These are phyloP conservation scores for Pinctada fucata DNA, from an alignment of 2,888 invertebrate species.

Conservation along the genomic window DNA sequence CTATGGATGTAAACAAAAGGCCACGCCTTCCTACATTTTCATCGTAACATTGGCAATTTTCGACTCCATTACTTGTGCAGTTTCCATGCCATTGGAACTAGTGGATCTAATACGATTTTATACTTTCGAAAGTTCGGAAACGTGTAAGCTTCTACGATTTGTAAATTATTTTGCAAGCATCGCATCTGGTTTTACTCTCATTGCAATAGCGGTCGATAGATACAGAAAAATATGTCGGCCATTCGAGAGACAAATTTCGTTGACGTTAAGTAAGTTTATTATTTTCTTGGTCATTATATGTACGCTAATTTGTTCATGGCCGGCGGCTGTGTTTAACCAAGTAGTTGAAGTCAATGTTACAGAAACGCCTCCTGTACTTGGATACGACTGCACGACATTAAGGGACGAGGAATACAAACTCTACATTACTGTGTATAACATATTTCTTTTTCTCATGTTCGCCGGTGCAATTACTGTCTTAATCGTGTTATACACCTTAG, in stretches of 20 bases:
- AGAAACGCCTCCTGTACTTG: constrained; percentile 15
- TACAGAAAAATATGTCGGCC: constrained; percentile 50
- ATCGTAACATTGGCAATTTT: constrained; percentile 58
- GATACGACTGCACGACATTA: constrained; percentile 49
- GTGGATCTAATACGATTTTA: constrained; percentile 56
- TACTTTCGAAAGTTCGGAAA: constrained; percentile 49
- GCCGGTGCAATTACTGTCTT: constrained; percentile 36
- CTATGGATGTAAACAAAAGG: constrained; percentile 50
- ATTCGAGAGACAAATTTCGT: constrained; percentile 44
- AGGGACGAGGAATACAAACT: constrained; percentile 35
- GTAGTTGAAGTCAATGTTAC: constrained; percentile 33
- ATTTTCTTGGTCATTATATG: constrained; percentile 33
- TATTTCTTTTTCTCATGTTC: constrained; percentile 41
- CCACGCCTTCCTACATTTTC: constrained; percentile 56
- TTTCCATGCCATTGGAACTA: constrained; percentile 64
- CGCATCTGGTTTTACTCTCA: constrained; percentile 51
- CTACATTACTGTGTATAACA: constrained; percentile 42
- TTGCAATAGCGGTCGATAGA: constrained; percentile 58
- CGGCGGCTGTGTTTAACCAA: constrained; percentile 47
- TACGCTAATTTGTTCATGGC: constrained; percentile 38
- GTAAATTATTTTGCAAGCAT: constrained; percentile 53
- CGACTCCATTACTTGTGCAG: constrained; percentile 56
- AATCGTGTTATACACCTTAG: constrained; percentile 42
- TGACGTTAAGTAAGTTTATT: constrained; percentile 40
- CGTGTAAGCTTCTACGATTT: constrained; percentile 56